Conservation (phyloP, 2,113 vertebrate species). For the Paralichthys olivaceus region DNA sequence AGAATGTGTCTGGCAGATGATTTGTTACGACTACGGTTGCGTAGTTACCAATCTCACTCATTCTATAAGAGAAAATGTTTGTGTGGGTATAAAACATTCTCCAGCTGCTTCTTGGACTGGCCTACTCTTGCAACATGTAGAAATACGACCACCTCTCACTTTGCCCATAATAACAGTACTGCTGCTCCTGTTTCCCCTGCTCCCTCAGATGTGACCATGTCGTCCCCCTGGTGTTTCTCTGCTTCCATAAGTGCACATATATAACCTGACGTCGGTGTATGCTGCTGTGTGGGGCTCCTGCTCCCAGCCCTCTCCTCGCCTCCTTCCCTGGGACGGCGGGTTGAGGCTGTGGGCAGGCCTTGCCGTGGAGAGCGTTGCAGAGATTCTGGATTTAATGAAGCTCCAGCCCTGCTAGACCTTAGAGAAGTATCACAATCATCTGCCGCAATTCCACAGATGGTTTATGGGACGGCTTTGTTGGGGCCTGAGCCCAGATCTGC, state of each 20-base stretch:
- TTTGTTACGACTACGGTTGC: neutral
- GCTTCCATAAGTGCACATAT: conserved; percentile 1
- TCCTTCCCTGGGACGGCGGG: conserved; percentile 18
- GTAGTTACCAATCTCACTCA: neutral
- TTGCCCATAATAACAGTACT: neutral
- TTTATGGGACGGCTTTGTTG: conserved; percentile 71
- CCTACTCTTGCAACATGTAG: neutral
- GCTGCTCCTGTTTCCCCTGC: neutral
- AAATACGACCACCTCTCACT: neutral
- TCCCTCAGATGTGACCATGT: neutral
- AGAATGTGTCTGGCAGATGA: neutral
- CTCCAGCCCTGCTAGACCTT: conserved; percentile 64
- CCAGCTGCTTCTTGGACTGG: neutral
- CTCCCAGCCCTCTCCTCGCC: neutral
- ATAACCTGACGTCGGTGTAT: conserved; percentile 17
- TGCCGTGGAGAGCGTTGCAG: conserved; percentile 24
- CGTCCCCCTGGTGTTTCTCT: conserved; percentile 17
- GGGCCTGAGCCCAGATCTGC: conserved; percentile 55
- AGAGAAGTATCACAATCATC: conserved; percentile 68
- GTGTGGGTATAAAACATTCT: neutral
- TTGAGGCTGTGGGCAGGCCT: conserved; percentile 34
- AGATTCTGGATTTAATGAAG: conserved; percentile 74
- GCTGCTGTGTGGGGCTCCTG: conserved; percentile 28
- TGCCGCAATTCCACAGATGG: conserved; percentile 57
- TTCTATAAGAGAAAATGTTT: neutral